Percentiles rank a stretch among this genome's conserved stretches.
These are phyloP conservation scores for Sycophila sp. DNA, from an alignment of 1,140 invertebrate genomes.

Conservation along the genomic window DNA sequence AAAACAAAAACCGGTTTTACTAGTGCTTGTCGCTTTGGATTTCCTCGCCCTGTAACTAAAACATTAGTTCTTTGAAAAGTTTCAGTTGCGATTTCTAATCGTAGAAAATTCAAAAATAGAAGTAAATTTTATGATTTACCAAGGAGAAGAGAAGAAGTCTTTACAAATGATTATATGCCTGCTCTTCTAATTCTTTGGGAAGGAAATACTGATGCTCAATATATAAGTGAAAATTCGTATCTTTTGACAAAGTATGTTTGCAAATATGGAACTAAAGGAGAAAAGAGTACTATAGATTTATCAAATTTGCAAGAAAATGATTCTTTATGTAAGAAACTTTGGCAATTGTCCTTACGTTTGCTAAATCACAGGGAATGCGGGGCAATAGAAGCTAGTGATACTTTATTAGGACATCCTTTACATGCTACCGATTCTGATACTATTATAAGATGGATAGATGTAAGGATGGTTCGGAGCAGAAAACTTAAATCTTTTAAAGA, in stretches of 20 bases:
- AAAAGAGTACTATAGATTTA: conserved; percentile 38
- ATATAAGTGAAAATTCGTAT: conserved; percentile 51
- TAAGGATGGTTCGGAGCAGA: conserved; percentile 46
- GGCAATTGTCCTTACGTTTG: conserved; percentile 42
- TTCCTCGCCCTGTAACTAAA: conserved; percentile 44
- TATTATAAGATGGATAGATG: conserved; percentile 54
- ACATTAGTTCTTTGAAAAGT: conserved; percentile 41
- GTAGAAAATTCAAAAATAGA: conserved; percentile 46
- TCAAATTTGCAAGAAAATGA: conserved; percentile 29
- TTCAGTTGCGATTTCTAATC: conserved; percentile 42
- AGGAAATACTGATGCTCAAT: conserved; percentile 57
- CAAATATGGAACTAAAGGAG: conserved; percentile 44
- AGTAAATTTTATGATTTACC: conserved; percentile 51
- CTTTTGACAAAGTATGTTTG: conserved; percentile 51
- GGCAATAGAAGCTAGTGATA: conserved; percentile 52
- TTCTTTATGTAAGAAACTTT: conserved; percentile 37
- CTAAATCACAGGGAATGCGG: conserved; percentile 53
- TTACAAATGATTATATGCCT: conserved; percentile 57
- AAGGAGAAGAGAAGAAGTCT: conserved; percentile 40
- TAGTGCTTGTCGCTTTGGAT: conserved; percentile 47
- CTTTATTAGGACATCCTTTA: conserved; percentile 49
- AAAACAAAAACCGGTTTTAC: conserved; percentile 30
- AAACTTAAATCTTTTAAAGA: conserved; percentile 47
- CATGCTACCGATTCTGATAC: conserved; percentile 53
- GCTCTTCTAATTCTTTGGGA: conserved; percentile 48